Evolutionary conservation across 2,888 invertebrate genomes (phyloP).

Genomic region (Ypsolopha scabrella): DNA sequence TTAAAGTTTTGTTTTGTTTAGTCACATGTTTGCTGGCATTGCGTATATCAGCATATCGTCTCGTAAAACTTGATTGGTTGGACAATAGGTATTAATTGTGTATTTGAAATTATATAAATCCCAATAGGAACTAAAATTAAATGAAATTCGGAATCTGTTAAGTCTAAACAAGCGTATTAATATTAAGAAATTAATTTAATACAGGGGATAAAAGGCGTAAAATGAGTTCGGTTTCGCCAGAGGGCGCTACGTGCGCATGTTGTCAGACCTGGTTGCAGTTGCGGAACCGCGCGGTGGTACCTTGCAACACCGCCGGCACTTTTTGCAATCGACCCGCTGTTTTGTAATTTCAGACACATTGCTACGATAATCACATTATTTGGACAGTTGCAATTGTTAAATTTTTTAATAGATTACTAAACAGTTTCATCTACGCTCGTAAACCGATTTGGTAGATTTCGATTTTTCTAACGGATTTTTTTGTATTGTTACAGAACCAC

Average conservation of each 20-base stretch:
- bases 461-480: neutral
- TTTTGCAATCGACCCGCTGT: slow-evolving; percentile 40
- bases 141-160: too few relatives aligned
- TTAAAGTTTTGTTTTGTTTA: too few relatives aligned
- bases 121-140: too few relatives aligned
- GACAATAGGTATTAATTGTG: too few relatives aligned
- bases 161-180: too few relatives aligned
- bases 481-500: slow-evolving; percentile 57
- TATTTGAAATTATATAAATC: too few relatives aligned
- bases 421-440: too few relatives aligned
- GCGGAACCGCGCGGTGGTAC: slow-evolving; percentile 21
- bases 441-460: too few relatives aligned
- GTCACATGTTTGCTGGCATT: too few relatives aligned
- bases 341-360: slow-evolving; percentile 36
- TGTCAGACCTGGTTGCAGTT: neutral
- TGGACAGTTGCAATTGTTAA: slow-evolving; percentile 32
- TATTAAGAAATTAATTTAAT: too few relatives aligned
- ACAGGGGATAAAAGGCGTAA: neutral
- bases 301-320: slow-evolving; percentile 37
- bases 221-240: neutral
- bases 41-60: too few relatives aligned
- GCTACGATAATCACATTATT: slow-evolving; percentile 16
- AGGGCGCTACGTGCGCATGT: neutral
- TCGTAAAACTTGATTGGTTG: too few relatives aligned
- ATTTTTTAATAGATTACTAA: slow-evolving; percentile 16